phyloP scores from a whole-genome alignment of 2,113 vertebrate genomes.

The Nesoenas mayeri region DNA sequence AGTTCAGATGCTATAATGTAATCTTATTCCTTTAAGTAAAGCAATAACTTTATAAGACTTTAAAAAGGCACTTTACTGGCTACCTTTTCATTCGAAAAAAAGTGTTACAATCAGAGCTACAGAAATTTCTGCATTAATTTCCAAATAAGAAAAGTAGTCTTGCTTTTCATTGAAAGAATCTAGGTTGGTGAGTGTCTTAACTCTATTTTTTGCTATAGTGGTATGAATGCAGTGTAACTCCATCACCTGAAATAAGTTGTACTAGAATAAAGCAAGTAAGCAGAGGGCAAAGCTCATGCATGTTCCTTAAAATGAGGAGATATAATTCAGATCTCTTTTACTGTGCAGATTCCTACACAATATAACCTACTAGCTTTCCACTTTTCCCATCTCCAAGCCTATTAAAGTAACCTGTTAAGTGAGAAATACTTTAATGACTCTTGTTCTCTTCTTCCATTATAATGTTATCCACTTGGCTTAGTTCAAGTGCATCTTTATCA shows the following conservation, averaged over 20 bases:
- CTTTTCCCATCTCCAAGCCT: not conserved
- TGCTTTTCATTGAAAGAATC: not conserved
- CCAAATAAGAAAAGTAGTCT: not conserved
- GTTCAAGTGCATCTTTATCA: slow-evolving; percentile 65
- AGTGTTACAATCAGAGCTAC: not conserved
- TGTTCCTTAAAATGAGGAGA: not conserved
- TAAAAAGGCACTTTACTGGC: not conserved
- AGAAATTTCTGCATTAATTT: not conserved
- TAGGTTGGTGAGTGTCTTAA: not conserved
- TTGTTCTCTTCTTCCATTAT: not conserved
- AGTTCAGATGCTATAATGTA: not conserved
- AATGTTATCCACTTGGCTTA: slow-evolving; percentile 48
- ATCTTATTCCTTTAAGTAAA: not conserved
- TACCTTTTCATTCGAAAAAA: not conserved
- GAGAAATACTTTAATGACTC: not conserved
- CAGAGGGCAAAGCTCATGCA: not conserved
- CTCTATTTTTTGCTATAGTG: not conserved
- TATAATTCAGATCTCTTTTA: not conserved
- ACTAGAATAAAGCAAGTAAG: not conserved
- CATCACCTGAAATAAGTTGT: not conserved
- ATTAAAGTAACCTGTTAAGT: slow-evolving; percentile 6
- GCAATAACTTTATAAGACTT: not conserved
- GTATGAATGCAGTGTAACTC: not conserved
- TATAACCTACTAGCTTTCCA: not conserved
- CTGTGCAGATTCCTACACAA: not conserved